phyloP scores from a whole-genome alignment of 2,113 vertebrate genomes.

The Chelonoidis abingdonii region DNA sequence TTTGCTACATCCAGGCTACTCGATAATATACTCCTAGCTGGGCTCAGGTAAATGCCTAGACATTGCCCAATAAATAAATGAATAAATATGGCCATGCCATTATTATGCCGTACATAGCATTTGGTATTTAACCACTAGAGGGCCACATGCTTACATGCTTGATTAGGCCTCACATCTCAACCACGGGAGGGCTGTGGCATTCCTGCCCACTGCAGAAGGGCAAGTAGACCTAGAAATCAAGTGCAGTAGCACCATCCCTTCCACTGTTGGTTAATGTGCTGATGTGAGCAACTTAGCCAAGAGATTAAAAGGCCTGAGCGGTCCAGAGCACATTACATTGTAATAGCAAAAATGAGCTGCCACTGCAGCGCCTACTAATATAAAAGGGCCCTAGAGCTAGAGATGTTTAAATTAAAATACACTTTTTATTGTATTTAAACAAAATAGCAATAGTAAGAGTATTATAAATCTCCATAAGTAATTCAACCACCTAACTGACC shows the following conservation, averaged over 20 bases:
- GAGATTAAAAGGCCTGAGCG: background rate
- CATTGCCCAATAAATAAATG: too few species aligned
- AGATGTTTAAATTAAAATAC: constrained; percentile 50
- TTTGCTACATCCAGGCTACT: background rate
- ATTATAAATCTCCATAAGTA: constrained; percentile 10
- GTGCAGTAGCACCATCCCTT: background rate
- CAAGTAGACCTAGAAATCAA: background rate
- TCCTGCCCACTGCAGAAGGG: accelerated
- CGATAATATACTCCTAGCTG: too few species aligned
- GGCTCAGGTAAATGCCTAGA: too few species aligned
- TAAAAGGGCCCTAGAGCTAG: background rate
- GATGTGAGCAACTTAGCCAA: background rate
- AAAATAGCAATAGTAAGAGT: constrained; percentile 33
- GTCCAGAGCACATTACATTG: constrained; percentile 1
- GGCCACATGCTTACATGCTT: accelerated
- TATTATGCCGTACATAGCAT: background rate
- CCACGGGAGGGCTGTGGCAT: background rate
- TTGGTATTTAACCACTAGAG: background rate
- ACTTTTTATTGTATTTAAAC: constrained; percentile 44
- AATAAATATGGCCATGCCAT: background rate
- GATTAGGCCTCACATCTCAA: background rate
- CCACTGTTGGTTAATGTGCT: accelerated
- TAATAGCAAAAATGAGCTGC: constrained; percentile 7
- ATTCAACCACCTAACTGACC: background rate
- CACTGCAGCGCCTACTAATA: background rate